Base-by-base conservation (phyloP, 2,888 invertebrate genomes). In the Cosmia trapezina region DNA sequence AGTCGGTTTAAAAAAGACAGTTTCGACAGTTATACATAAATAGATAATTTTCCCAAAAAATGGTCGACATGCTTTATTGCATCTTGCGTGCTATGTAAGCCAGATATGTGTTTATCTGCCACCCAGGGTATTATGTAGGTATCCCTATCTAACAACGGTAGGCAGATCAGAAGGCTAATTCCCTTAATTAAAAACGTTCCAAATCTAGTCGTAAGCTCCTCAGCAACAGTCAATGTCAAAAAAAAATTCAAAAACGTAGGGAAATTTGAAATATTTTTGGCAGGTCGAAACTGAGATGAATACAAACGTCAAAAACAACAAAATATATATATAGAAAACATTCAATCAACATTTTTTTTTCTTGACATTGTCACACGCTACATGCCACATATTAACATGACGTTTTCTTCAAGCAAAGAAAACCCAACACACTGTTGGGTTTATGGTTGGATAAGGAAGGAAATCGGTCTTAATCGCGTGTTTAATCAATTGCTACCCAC, bases 401-500 rank as follows among this genome's bases (percentile, higher is more conserved):
- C 12, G 7, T 71, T 49, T 45, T 14, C 9, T 12, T 57, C 12
- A 41, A 41, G 2, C 19, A 33, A 33, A 59, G 28, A n/a, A 53
- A 47, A 8, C 37, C 22, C 33, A 37, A 12, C 6, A 51, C n/a
- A n/a, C n/a, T n/a, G n/a, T n/a, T n/a, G n/a, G n/a, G n/a, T n/a
- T n/a, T n/a, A n/a, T n/a, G n/a, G n/a, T 1, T 41, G 45, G 45
- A 51, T 41, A 72, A 57, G 45, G 51, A 62, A 80, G 57, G 33
- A 53, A 62, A 62, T 28, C 47, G 51, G 51, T 61, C 33, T 17
- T 65, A 62, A 70, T 77, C 53, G 51, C 56, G 47, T 62, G 64
- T 53, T 61, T 77, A 53, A 82, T 81, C 61, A 77, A 66, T 43
- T 57, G 41, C 41, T 19, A 47, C 41, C 17, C 49, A 56, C 49